Conservation (phyloP, 92 coral and sea anemone genomes). For the Phenganax marumi region DNA sequence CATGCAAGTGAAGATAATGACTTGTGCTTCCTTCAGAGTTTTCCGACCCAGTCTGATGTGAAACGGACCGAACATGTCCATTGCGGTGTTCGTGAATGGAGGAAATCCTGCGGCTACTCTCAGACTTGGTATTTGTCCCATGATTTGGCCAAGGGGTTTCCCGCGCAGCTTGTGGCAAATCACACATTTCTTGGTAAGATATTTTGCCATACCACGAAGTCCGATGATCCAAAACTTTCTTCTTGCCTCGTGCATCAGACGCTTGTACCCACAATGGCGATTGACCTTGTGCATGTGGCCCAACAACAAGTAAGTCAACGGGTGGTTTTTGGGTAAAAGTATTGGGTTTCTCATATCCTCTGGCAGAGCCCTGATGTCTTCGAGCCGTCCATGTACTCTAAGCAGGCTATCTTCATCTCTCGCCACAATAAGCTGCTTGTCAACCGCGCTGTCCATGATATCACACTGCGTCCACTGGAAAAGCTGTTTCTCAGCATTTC, state of each 20-base stretch:
- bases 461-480: too few relatives aligned
- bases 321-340: conserved; percentile 53
- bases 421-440: conserved; percentile 1
- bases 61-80: conserved; percentile 59
- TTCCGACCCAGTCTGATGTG: conserved; percentile 50
- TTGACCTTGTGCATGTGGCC: conserved; percentile 51
- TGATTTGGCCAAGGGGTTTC: conserved; percentile 57
- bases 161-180: conserved; percentile 46
- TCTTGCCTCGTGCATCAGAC: conserved; percentile 44
- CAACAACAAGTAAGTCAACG: conserved; percentile 43
- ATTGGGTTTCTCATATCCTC: conserved; percentile 53
- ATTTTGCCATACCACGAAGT: conserved; percentile 48
- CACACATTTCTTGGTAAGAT: conserved; percentile 52
- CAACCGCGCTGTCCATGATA: too few relatives aligned
- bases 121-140: conserved; percentile 47
- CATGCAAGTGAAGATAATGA: conserved; percentile 47
- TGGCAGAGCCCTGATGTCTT: conserved; percentile 62
- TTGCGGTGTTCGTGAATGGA: conserved; percentile 43
- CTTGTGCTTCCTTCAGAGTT: conserved; percentile 62
- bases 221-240: conserved; percentile 54
- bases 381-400: conserved; percentile 64
- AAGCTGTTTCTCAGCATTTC: too few relatives aligned
- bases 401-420: conserved; percentile 53
- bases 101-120: conserved; percentile 49
- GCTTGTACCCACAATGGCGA: conserved; percentile 15